Conservation (phyloP, 1,140 invertebrate genomes). For the Drosophila cardini region DNA sequence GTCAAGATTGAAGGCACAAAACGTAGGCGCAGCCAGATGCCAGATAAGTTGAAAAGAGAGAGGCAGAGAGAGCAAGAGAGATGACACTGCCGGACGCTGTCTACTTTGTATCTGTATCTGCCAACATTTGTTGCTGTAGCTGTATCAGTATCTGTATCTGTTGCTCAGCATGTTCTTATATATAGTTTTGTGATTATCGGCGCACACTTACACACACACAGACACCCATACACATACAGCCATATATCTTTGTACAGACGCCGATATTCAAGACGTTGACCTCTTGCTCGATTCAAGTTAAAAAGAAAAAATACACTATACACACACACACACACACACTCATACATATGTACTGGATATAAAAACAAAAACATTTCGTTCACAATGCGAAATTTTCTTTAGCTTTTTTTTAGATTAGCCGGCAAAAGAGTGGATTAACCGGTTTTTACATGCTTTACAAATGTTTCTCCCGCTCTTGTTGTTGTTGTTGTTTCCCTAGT, state of each 20-base stretch:
- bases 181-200: slow-evolving; percentile 28
- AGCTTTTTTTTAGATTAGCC: slow-evolving; percentile 33
- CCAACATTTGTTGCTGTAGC: slow-evolving; percentile 19
- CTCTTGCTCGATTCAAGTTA: slow-evolving; percentile 23
- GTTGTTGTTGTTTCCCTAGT: slow-evolving; percentile 16
- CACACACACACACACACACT: too few species aligned
- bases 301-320: slow-evolving; percentile 24
- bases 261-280: slow-evolving; percentile 48
- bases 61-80: neutral
- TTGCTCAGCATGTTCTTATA: slow-evolving; percentile 30
- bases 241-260: slow-evolving; percentile 5
- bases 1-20: slow-evolving; percentile 31
- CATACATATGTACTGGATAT: too few species aligned
- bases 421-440: slow-evolving; percentile 52
- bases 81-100: slow-evolving; percentile 28
- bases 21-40: slow-evolving; percentile 31
- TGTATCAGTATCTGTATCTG: slow-evolving; percentile 27
- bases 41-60: slow-evolving; percentile 22
- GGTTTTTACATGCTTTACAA: slow-evolving; percentile 30
- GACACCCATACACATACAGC: neutral
- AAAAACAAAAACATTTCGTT: neutral
- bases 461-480: slow-evolving; percentile 7
- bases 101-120: slow-evolving; percentile 26
- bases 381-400: slow-evolving; percentile 44
- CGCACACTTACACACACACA: slow-evolving; percentile 5